A percentile compares a stretch with the other conserved stretches of the same genome.
These are phyloP conservation scores for Diaprepes abbreviatus DNA, from an alignment of 2,888 invertebrate species.

Conservation along the genomic window DNA sequence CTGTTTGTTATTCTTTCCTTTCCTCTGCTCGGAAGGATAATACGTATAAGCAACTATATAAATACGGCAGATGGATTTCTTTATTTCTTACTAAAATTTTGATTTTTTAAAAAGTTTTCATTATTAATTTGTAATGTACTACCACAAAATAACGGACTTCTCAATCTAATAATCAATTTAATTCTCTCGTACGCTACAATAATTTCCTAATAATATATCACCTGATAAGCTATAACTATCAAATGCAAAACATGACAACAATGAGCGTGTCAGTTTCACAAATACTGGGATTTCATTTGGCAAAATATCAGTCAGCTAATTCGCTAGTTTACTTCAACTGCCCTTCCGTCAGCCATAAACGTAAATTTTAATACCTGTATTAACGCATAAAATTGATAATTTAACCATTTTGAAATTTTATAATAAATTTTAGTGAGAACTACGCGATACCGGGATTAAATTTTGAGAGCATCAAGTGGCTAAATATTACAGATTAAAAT, in stretches of 20 bases:
- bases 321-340: slow-evolving; percentile 26
- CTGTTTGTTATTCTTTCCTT: no score
- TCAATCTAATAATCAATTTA: no score
- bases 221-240: no score
- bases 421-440: background rate
- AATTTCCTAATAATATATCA: no score
- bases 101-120: no score
- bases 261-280: background rate
- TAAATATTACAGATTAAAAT: background rate
- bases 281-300: slow-evolving; percentile 15
- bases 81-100: no score
- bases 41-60: no score
- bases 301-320: slow-evolving; percentile 31
- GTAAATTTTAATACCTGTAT: slow-evolving; percentile 46
- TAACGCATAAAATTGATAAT: slow-evolving; percentile 33
- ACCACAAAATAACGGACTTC: no score
- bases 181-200: no score
- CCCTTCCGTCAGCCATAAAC: slow-evolving; percentile 40
- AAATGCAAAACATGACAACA: background rate
- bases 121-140: no score
- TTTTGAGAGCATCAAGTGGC: background rate
- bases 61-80: no score
- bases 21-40: no score
- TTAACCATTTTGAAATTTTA: background rate
- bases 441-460: background rate